Base-by-base conservation (phyloP, 2,113 vertebrate species). In the Sarotherodon lohbergeri region DNA sequence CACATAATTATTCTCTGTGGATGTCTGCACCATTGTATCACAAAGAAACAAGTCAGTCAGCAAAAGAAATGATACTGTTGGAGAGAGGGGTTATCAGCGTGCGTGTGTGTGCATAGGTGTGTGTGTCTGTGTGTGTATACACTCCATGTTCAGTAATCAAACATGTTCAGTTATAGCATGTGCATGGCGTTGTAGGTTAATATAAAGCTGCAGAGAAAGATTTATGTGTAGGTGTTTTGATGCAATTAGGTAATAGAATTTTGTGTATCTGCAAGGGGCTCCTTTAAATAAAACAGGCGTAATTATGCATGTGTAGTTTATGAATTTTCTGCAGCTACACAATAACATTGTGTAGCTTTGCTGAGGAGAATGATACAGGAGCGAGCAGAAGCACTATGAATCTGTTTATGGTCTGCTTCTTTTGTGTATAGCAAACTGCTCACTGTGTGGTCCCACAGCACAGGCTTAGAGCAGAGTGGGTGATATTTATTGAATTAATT, bases 1-100 rank as follows among this genome's bases (percentile, higher is more conserved):
- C 83, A 46, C 92, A 96, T 97, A 96, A 97, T 97, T 97, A 96
- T 93, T 94, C 88, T 83, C 89, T 48, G 61, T 82, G 48, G 80
- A 83, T 57, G 85, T 82, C 39, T 54, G 66, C 48, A 48, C 88
- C 88, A 80, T 39, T 87, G 91, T 95, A 89, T 84, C 24, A 46
- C 24, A 43, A 86, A 91, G 19, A 81, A 34, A 82, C 17, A 86
- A 88, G 43, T 82, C 73, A 61, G 59, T 61, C 22, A 39, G 76
- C n/a, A 19, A 83, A 84, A 50, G 1, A 78, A 43, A 88, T 91
- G 54, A 68, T 81, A 87, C 9, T 4, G 88, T 41, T 85, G 55
- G 93, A 89, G 83, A 81, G 87, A 90, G 78, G 93, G 86, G 61
- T 92, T 92, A 92, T 80, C 22, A 59, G 46, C 2, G 2, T 43